Percentiles rank a stretch among this genome's conserved stretches.
Conservation (phyloP, 1,140 invertebrate species). For the Patella vulgata region DNA sequence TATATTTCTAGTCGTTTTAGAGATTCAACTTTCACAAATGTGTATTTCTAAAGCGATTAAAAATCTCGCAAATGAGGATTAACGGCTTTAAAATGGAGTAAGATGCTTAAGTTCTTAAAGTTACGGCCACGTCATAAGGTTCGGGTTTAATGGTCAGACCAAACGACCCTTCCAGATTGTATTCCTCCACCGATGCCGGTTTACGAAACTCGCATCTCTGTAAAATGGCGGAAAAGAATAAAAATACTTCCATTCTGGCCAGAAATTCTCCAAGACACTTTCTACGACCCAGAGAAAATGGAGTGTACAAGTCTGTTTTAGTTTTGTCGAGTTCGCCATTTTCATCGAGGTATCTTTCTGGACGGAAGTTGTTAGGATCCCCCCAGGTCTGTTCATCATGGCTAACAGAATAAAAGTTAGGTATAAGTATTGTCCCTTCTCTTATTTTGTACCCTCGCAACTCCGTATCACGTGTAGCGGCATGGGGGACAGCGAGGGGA, state of each 20-base stretch:
- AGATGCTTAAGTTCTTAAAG: slow-evolving; percentile 4
- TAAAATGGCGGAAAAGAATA: slow-evolving; percentile 34
- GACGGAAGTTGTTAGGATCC: slow-evolving; percentile 77
- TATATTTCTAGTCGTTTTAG: too few species aligned
- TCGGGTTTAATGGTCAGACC: slow-evolving; percentile 7
- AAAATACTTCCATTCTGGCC: slow-evolving; percentile 40
- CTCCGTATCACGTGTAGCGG: slow-evolving; percentile 37
- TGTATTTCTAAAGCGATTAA: too few species aligned
- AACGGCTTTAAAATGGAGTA: too few species aligned
- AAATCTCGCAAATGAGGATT: too few species aligned
- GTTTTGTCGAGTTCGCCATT: slow-evolving; percentile 70
- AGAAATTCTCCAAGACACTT: slow-evolving; percentile 42
- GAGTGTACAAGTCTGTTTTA: slow-evolving; percentile 6
- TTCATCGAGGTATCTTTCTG: slow-evolving; percentile 78
- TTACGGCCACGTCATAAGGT: slow-evolving; percentile 19
- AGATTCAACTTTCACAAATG: too few species aligned
- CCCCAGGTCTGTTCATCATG: slow-evolving; percentile 70
- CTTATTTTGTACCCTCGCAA: slow-evolving; percentile 59
- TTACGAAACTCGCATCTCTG: slow-evolving; percentile 29
- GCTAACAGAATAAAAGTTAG: slow-evolving; percentile 51
- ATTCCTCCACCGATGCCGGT: slow-evolving; percentile 11
- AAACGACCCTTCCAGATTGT: slow-evolving; percentile 7
- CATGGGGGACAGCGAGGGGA: slow-evolving; percentile 37
- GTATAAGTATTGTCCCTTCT: slow-evolving; percentile 54
- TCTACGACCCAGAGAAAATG: slow-evolving; percentile 35